Conservation (phyloP, 2,888 invertebrate genomes). For the Thecocarcelia acutangulata region DNA sequence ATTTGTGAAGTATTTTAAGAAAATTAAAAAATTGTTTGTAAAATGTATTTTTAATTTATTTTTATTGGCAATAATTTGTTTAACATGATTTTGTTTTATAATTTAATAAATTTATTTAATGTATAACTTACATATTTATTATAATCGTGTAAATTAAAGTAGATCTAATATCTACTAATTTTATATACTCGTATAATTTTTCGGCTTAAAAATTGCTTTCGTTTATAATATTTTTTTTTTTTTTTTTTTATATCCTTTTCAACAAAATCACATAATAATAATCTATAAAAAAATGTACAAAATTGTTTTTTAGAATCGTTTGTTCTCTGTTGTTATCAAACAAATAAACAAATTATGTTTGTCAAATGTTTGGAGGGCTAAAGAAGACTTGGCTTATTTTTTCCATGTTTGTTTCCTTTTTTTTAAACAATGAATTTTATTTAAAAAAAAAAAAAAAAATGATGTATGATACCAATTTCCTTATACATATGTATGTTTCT, state of each 20-base stretch:
- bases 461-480: conserved; percentile 42
- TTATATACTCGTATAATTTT: conserved; percentile 24
- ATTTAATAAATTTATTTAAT: conserved; percentile 60
- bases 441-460: conserved; percentile 26
- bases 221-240: conserved; percentile 44
- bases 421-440: conserved; percentile 16
- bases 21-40: neutral
- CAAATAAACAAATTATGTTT: conserved; percentile 45
- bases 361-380: conserved; percentile 58
- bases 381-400: conserved; percentile 60
- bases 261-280: conserved; percentile 46
- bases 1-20: too few species aligned
- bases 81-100: conserved; percentile 60
- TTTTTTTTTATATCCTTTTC: neutral
- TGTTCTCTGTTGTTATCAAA: conserved; percentile 27
- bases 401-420: conserved; percentile 11
- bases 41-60: conserved; percentile 31
- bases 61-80: conserved; percentile 65
- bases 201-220: conserved; percentile 61
- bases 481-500: too few species aligned
- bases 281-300: conserved; percentile 41
- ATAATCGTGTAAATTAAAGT: conserved; percentile 54
- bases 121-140: conserved; percentile 59
- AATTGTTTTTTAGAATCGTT: conserved; percentile 42
- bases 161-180: conserved; percentile 56